phyloP scores from a whole-genome alignment of 2,888 invertebrate species.

The Criorhina ranunculi region DNA sequence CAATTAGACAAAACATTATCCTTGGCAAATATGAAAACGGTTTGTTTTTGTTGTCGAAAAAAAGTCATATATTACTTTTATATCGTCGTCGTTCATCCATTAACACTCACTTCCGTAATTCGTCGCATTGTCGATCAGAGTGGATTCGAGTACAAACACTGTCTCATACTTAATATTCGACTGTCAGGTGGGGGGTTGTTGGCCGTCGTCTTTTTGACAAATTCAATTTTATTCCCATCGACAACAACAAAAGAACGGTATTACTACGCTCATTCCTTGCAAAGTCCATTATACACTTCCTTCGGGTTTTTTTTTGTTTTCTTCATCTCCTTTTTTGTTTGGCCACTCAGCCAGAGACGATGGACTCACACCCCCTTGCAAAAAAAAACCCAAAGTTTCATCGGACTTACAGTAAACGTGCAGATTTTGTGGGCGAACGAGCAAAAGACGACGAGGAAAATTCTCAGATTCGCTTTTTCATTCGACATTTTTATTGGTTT shows the following conservation, averaged over 20 bases:
- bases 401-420: conserved; percentile 58
- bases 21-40: conserved; percentile 4
- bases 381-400: conserved; percentile 44
- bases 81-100: conserved; percentile 7
- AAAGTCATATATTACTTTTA: neutral
- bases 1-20: conserved; percentile 19
- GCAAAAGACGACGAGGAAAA: conserved; percentile 51
- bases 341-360: conserved; percentile 21
- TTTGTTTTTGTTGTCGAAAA: neutral
- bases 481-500: conserved; percentile 74
- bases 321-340: conserved; percentile 10
- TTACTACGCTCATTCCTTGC: conserved; percentile 33
- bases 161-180: conserved; percentile 21
- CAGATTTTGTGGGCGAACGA: conserved; percentile 66
- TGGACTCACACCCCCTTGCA: conserved; percentile 7
- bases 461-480: conserved; percentile 70
- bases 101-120: conserved; percentile 24
- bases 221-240: conserved; percentile 45
- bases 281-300: conserved; percentile 50
- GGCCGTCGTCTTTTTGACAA: conserved; percentile 11
- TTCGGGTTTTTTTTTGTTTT: conserved; percentile 30
- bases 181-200: neutral
- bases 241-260: conserved; percentile 39
- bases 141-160: conserved; percentile 37
- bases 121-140: conserved; percentile 17